Evolutionary conservation across 2,113 vertebrate genomes (phyloP).

Genomic region (Lipophrys pholis): DNA sequence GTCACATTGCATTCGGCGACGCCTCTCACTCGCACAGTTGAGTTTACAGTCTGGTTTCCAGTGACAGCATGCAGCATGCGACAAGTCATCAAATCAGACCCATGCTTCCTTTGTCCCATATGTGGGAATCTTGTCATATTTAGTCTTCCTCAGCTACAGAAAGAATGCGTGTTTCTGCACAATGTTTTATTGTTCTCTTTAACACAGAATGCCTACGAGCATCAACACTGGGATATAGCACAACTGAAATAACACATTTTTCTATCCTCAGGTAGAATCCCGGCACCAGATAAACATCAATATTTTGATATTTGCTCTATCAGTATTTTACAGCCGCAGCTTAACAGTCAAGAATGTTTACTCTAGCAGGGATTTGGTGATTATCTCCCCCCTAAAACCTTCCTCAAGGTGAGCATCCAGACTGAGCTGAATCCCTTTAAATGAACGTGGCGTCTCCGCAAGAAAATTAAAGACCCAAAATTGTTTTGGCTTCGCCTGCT

Average conservation of each 20-base stretch:
- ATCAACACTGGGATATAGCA: slow-evolving; percentile 48
- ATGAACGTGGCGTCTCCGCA: slow-evolving; percentile 41
- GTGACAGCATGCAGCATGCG: slow-evolving; percentile 45
- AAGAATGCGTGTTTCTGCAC: slow-evolving; percentile 28
- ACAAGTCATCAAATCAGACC: slow-evolving; percentile 60
- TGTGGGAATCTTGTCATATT: slow-evolving; percentile 47
- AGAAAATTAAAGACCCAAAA: slow-evolving; percentile 65
- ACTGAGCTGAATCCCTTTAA: slow-evolving; percentile 38
- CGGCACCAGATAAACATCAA: slow-evolving; percentile 52
- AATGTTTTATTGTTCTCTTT: slow-evolving; percentile 18
- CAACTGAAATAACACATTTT: slow-evolving; percentile 24
- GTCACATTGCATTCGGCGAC: slow-evolving; percentile 69
- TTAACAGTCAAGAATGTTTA: slow-evolving; percentile 45
- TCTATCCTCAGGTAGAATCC: slow-evolving; percentile 33
- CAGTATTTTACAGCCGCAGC: slow-evolving; percentile 42
- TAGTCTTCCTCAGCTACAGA: slow-evolving; percentile 31
- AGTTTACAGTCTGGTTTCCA: slow-evolving; percentile 64
- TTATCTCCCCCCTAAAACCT: slow-evolving; percentile 31
- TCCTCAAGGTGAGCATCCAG: slow-evolving; percentile 23
- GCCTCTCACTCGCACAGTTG: slow-evolving; percentile 60
- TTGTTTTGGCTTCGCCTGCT: slow-evolving; percentile 52
- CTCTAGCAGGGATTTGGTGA: slow-evolving; percentile 28
- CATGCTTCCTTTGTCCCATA: slow-evolving; percentile 52
- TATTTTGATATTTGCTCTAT: slow-evolving; percentile 53
- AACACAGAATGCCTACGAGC: slow-evolving; percentile 41